Base-by-base conservation (phyloP, 1,140 invertebrate genomes). In the Aradophagus sp. region DNA sequence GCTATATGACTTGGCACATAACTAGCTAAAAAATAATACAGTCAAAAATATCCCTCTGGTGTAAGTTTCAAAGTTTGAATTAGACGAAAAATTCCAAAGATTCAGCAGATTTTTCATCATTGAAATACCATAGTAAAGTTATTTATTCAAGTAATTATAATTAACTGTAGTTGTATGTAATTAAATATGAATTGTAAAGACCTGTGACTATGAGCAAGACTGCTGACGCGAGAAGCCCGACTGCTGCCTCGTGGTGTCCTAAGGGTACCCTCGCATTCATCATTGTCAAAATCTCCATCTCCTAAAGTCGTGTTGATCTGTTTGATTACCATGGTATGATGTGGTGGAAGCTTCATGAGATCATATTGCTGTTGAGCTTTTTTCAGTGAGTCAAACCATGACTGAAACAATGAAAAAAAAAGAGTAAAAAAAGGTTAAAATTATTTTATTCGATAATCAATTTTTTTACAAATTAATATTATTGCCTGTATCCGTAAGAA, bases 161-260 rank as follows among this genome's bases (percentile, higher is more conserved):
- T 38, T 6, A 41, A 55, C 17, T 26, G 7, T 20, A 0, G 11
- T 2, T 14, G 32, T 35, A 26, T 31, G 14, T 44, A 20, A 56
- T 48, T 38, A 52, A 58, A 14, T 52, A 41, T 58, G 16, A 26
- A 34, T 27, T 6, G 29, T 16, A 23, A 0, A 59, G 77, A 87
- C 87, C 87, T 88, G 73, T 90, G 89, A 76, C 89, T 90, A 66
- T 90, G 89, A 47, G 89, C 89, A 5, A 90, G 84, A 79, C 89
- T 90, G 48, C 89, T 89, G 13, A 90, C 87, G 63, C 88, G 85
- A 36, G 88, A 88, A 23, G 86, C 86, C 65, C 86, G 73, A 45
- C 81, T 85, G 17, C 83, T 84, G 15, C 82, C 82, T 14, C 80
- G 74, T 4, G 83, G 82, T 5, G 85, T 85, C 50, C 79, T 83